phyloP scores from a whole-genome alignment of 1,140 invertebrate genomes.

The Tetramorium parvispinum region DNA sequence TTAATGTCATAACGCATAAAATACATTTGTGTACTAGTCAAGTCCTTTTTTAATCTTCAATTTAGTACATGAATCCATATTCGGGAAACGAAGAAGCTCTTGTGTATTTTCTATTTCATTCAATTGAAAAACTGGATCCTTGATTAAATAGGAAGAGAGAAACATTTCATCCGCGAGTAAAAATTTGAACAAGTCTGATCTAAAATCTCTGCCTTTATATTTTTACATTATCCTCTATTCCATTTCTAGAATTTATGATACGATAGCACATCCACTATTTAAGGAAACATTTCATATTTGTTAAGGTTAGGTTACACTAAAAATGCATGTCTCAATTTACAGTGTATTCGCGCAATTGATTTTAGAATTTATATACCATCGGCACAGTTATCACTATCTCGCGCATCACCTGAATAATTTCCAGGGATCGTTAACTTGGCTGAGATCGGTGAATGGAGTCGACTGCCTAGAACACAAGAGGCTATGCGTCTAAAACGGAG shows the following conservation, averaged over 20 bases:
- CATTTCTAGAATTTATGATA: not conserved
- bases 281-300: not conserved
- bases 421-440: not conserved
- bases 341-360: not conserved
- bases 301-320: not conserved
- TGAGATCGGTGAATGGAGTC: not conserved
- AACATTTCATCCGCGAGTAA: not conserved
- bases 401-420: not conserved
- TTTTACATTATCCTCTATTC: not conserved
- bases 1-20: not conserved
- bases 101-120: not conserved
- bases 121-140: not conserved
- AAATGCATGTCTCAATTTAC: not conserved
- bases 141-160: not conserved
- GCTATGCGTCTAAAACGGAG: constrained; percentile 26
- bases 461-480: constrained; percentile 3
- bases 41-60: not conserved
- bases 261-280: not conserved
- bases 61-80: not conserved
- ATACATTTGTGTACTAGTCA: not conserved
- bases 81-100: not conserved
- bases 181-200: not conserved
- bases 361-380: not conserved
- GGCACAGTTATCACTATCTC: not conserved
- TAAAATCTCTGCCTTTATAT: not conserved